Evolutionary conservation across 2,888 invertebrate species (phyloP).

Genomic region (Phania funesta): DNA sequence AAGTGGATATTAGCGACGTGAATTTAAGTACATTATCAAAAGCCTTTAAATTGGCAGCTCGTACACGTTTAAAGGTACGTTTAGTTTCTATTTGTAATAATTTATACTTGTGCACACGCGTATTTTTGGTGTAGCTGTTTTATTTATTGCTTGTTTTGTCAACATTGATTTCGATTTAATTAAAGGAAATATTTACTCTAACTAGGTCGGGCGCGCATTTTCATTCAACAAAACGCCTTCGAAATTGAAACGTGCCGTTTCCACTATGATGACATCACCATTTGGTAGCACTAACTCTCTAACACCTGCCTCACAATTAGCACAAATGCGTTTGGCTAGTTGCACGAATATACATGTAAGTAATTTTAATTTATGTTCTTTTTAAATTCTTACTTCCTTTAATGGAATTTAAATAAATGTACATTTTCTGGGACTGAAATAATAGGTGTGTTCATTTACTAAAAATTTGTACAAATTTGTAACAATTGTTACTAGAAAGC

Average conservation of each 20-base stretch:
- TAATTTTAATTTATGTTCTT: slow-evolving; percentile 9
- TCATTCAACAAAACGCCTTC: slow-evolving; percentile 98
- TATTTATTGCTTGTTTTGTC: slow-evolving; percentile 24
- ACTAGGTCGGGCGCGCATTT: slow-evolving; percentile 92
- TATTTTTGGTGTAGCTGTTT: slow-evolving; percentile 1
- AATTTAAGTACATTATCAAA: slow-evolving; percentile 93
- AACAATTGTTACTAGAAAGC: too few relatives aligned
- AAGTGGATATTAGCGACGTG: slow-evolving; percentile 93
- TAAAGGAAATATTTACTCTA: slow-evolving; percentile 54
- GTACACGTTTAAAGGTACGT: slow-evolving; percentile 88
- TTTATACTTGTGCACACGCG: background rate
- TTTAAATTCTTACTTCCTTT: background rate
- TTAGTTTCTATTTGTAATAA: background rate
- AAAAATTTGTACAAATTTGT: too few relatives aligned
- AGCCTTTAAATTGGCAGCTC: slow-evolving; percentile 93
- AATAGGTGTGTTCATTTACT: too few relatives aligned
- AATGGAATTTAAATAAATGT: background rate
- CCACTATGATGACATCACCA: slow-evolving; percentile 95
- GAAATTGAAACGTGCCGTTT: slow-evolving; percentile 95
- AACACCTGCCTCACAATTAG: slow-evolving; percentile 90
- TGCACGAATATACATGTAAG: slow-evolving; percentile 91
- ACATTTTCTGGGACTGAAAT: too few relatives aligned
- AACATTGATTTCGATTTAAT: slow-evolving; percentile 55
- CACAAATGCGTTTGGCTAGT: slow-evolving; percentile 92
- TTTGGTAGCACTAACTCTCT: slow-evolving; percentile 92